Percentiles rank a stretch among this genome's conserved stretches.
Conservation (phyloP, 2,888 invertebrate genomes). For the Patella depressa region DNA sequence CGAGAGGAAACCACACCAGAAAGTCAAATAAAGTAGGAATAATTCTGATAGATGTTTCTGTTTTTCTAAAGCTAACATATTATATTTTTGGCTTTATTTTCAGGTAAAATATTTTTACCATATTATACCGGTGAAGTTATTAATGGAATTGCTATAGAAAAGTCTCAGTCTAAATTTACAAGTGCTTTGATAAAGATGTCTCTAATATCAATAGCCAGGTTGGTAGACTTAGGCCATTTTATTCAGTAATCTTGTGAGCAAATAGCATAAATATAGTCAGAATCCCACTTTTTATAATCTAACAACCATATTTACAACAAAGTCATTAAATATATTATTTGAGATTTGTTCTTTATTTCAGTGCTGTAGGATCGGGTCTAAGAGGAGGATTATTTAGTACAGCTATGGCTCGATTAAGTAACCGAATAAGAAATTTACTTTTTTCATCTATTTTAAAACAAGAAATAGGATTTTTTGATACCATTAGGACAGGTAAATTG, state of each 20-base stretch:
- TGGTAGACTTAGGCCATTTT: slow-evolving; percentile 6
- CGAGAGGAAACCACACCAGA: too few species aligned
- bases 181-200: slow-evolving; percentile 54
- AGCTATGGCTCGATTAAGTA: slow-evolving; percentile 65
- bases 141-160: slow-evolving; percentile 69
- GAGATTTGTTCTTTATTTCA: slow-evolving; percentile 31
- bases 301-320: too few species aligned
- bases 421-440: slow-evolving; percentile 64
- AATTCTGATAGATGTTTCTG: too few species aligned
- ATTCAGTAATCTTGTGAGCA: too few species aligned
- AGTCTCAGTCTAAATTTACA: slow-evolving; percentile 64
- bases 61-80: too few species aligned
- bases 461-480: slow-evolving; percentile 71
- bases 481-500: slow-evolving; percentile 62
- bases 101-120: slow-evolving; percentile 71
- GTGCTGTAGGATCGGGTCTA: slow-evolving; percentile 67
- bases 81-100: slow-evolving; percentile 24
- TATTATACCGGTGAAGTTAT: slow-evolving; percentile 71
- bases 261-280: too few species aligned
- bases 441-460: slow-evolving; percentile 67
- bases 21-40: too few species aligned
- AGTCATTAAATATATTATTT: too few species aligned
- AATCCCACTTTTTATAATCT: too few species aligned
- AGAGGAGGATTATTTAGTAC: slow-evolving; percentile 69
- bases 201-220: slow-evolving; percentile 54